Conservation (phyloP, 2,888 invertebrate genomes). For the Stenurella melanura region DNA sequence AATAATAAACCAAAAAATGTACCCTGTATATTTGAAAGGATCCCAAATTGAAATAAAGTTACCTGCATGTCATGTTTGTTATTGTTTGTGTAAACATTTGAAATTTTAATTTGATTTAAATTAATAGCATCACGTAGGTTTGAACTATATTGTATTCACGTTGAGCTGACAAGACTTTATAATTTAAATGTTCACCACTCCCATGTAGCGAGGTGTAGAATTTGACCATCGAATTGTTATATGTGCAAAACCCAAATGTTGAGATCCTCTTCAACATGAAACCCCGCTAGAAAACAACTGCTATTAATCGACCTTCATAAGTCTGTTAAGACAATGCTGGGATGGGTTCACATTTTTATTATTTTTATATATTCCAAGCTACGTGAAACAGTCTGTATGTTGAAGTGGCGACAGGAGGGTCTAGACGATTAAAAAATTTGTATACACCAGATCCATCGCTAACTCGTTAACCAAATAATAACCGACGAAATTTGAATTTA, state of each 20-base stretch:
- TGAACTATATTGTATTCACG: constrained; percentile 50
- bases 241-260: constrained; percentile 33
- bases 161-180: constrained; percentile 45
- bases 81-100: constrained; percentile 50
- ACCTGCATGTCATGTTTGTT: constrained; percentile 8
- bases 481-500: background rate
- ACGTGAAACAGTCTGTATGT: constrained; percentile 20
- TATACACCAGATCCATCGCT: constrained; percentile 24
- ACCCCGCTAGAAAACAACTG: constrained; percentile 27
- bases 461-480: background rate
- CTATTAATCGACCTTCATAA: constrained; percentile 36
- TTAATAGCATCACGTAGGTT: constrained; percentile 51
- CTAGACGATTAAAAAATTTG: constrained; percentile 40
- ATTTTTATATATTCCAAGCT: constrained; percentile 7
- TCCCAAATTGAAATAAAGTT: background rate
- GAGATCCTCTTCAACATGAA: constrained; percentile 9
- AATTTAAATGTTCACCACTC: constrained; percentile 45
- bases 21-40: background rate
- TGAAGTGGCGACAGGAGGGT: constrained; percentile 34
- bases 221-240: constrained; percentile 9
- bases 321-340: constrained; percentile 34
- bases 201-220: constrained; percentile 37
- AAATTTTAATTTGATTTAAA: constrained; percentile 50
- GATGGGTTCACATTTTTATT: constrained; percentile 34
- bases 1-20: no score